A percentile compares a stretch with the other conserved stretches of the same genome.
Evolutionary conservation across 2,113 vertebrate species (phyloP).

Genomic region (Cygnus buccinator): DNA sequence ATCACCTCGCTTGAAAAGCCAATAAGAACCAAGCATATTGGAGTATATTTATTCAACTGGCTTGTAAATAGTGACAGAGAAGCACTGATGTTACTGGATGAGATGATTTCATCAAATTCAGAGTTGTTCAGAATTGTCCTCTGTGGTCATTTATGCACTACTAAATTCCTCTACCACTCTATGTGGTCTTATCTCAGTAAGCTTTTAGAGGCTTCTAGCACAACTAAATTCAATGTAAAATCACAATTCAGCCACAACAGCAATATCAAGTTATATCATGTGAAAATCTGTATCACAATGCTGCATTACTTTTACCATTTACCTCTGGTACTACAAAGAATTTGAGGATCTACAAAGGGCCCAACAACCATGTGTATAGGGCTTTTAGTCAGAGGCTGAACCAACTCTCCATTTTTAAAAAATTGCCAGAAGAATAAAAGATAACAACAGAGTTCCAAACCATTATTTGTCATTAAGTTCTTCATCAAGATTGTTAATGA

Average conservation of each 20-base stretch:
- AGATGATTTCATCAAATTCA: background rate
- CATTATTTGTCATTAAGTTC: background rate
- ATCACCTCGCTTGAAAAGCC: background rate
- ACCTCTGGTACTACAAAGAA: background rate
- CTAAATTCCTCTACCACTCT: background rate
- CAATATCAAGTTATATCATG: background rate
- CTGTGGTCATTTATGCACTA: background rate
- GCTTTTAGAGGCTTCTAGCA: background rate
- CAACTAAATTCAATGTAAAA: background rate
- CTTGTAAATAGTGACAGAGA: background rate
- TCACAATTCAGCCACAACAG: background rate
- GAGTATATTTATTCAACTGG: background rate
- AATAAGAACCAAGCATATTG: background rate
- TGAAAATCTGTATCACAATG: background rate
- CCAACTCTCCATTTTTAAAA: background rate
- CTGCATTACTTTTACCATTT: background rate
- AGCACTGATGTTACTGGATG: background rate
- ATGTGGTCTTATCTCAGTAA: background rate
- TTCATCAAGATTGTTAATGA: background rate
- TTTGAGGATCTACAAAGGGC: background rate
- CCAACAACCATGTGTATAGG: rapidly evolving
- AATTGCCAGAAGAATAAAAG: background rate
- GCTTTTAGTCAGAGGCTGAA: background rate
- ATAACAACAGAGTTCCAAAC: background rate
- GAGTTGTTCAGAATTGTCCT: background rate